phyloP scores from a whole-genome alignment of 1,140 invertebrate species.

The Cydia pomonella region DNA sequence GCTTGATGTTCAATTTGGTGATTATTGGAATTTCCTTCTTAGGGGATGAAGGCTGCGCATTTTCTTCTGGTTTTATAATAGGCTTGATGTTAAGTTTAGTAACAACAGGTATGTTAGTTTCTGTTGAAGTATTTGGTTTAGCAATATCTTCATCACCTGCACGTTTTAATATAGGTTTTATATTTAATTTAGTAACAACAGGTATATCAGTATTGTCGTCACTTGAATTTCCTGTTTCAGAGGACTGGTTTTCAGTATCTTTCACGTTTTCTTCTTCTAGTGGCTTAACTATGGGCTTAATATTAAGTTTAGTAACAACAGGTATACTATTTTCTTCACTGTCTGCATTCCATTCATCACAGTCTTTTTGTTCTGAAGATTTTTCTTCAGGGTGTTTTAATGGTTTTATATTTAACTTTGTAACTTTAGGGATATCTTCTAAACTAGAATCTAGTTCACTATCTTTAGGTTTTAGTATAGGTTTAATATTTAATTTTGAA shows the following conservation, averaged over 20 bases:
- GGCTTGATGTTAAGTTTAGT: constrained; percentile 78
- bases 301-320: constrained; percentile 77
- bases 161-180: constrained; percentile 70
- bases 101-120: constrained; percentile 75
- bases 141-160: constrained; percentile 26
- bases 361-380: constrained; percentile 71
- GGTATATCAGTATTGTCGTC: constrained; percentile 71
- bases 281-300: constrained; percentile 76
- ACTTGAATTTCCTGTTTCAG: constrained; percentile 72
- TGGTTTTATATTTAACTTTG: constrained; percentile 76
- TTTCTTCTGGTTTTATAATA: constrained; percentile 68
- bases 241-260: constrained; percentile 71
- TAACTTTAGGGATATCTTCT: constrained; percentile 75
- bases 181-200: constrained; percentile 69
- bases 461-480: constrained; percentile 74
- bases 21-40: constrained; percentile 36
- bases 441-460: constrained; percentile 70
- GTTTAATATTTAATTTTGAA: constrained; percentile 78
- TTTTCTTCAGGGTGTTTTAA: constrained; percentile 67
- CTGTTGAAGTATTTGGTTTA: constrained; percentile 31
- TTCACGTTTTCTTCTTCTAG: constrained; percentile 61
- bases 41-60: constrained; percentile 30
- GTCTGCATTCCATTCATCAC: constrained; percentile 69
- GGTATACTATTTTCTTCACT: constrained; percentile 72
- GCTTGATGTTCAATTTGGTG: constrained; percentile 50